phyloP scores from a whole-genome alignment of 2,888 invertebrate genomes.

The Scaptodrosophila latifasciaeformis region DNA sequence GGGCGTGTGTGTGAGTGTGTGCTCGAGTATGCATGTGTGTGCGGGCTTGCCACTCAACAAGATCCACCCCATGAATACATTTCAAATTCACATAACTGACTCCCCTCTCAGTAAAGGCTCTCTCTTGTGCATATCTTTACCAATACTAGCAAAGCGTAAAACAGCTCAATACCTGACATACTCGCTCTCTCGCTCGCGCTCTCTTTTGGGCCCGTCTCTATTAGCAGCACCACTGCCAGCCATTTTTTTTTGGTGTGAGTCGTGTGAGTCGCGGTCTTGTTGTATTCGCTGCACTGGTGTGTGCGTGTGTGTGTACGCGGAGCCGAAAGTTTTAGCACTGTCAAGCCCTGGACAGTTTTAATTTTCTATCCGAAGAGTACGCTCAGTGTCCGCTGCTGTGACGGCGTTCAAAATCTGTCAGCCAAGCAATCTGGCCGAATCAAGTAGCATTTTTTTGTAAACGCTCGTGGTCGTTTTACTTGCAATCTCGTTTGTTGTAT shows the following conservation, averaged over 20 bases:
- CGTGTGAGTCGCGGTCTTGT: too few species aligned
- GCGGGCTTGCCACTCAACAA: neutral
- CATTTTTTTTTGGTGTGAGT: too few species aligned
- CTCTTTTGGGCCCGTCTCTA: too few species aligned
- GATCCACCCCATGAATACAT: neutral
- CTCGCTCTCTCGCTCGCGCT: neutral
- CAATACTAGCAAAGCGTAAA: too few species aligned
- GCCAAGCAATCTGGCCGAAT: neutral
- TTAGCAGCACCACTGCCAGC: too few species aligned
- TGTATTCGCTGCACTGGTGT: slow-evolving; percentile 20
- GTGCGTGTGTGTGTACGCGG: slow-evolving; percentile 8
- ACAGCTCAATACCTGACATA: too few species aligned
- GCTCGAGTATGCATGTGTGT: neutral
- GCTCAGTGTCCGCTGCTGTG: slow-evolving; percentile 68
- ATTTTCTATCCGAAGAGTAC: slow-evolving; percentile 71
- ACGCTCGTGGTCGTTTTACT: too few species aligned
- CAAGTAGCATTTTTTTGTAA: too few species aligned
- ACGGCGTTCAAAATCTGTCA: slow-evolving; percentile 54
- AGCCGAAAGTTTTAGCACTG: slow-evolving; percentile 35
- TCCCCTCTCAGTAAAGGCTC: too few species aligned
- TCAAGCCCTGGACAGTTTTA: slow-evolving; percentile 55
- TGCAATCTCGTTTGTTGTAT: slow-evolving; percentile 9
- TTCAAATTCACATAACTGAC: too few species aligned
- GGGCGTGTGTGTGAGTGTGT: neutral
- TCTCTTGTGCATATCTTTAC: too few species aligned